Evolutionary conservation across 2,113 vertebrate genomes (phyloP), one percentile per base, ranked within the genome.

Genomic region (Apaloderma vittatum): DNA sequence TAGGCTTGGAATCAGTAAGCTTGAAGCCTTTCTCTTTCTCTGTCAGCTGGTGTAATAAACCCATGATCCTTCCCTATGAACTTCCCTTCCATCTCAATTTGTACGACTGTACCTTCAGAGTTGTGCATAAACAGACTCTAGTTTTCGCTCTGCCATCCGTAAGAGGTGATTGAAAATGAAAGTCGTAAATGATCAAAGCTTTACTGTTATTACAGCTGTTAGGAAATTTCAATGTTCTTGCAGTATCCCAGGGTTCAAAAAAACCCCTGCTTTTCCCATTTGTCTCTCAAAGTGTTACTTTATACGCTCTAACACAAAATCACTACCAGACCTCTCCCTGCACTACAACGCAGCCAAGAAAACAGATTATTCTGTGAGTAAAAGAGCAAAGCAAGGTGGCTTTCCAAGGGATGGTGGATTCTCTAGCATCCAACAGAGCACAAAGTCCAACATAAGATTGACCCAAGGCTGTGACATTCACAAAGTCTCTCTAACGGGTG

Each of bases 81-180:
- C 51, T 15, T 10, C 65, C 40, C 76, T 55, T 52, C 48, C 54
- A 34, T 19, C 10, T 6, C 61, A 9, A 46, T 40, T 18, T 16
- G 24, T 22, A 3, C 10, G 54, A 55, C 88, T 3, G 8, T 36
- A n/a, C 22, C 59, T 66, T 8, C 54, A 45, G 32, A 8, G 20
- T 43, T 51, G 54, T 58, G 79, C 67, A 54, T 51, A 84, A 79
- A 58, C 24, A 26, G n/a, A 17, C 62, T 58, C 58, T 12, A 30
- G 61, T 16, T 82, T 91, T 62, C 59, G 45, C 40, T 58, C 78
- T 34, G 5, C 48, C 54, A 34, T 91, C 66, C 54, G 37, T 54
- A 40, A 63, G 61, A 58, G 73, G 74, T 79, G 84, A 65, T 9
- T 62, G 78, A 79, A 88, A 88, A 74, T 32, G 57, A 68, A 82